phyloP scores from a whole-genome alignment of 2,888 invertebrate genomes.

The Cecidostiba fungosa region DNA sequence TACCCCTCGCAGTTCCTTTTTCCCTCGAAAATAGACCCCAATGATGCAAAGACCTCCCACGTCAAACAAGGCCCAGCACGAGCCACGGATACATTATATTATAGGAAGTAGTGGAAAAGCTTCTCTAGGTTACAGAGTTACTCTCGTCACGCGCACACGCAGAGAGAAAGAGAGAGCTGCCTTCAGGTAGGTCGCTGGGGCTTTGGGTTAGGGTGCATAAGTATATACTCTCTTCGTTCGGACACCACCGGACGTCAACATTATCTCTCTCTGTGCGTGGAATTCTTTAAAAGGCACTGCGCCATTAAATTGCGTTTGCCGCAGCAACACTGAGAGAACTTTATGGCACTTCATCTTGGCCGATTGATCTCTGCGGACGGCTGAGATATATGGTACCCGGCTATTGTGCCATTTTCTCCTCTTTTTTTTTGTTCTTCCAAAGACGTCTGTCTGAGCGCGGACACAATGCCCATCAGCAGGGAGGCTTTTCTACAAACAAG shows the following conservation, averaged over 20 bases:
- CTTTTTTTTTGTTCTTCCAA: background rate
- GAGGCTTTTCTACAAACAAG: conserved; percentile 62
- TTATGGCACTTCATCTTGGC: conserved; percentile 59
- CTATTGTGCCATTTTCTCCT: conserved; percentile 47
- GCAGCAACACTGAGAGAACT: conserved; percentile 53
- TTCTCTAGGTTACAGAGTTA: background rate
- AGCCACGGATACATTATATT: background rate
- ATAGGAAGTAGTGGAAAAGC: background rate
- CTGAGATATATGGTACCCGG: conserved; percentile 48
- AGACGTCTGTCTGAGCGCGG: background rate
- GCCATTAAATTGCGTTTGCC: conserved; percentile 61
- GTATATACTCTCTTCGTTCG: background rate
- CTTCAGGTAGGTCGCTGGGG: conserved; percentile 58
- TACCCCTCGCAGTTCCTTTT: background rate
- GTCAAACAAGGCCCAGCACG: conserved; percentile 9
- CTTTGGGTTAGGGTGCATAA: conserved; percentile 53
- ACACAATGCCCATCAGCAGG: conserved; percentile 53
- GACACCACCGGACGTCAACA: conserved; percentile 27
- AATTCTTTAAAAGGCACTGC: conserved; percentile 45
- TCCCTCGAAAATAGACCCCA: conserved; percentile 9
- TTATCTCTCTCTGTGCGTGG: conserved; percentile 33
- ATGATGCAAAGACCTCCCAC: conserved; percentile 55
- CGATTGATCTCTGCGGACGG: conserved; percentile 63
- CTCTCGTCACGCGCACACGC: background rate
- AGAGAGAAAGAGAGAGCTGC: background rate